Evolutionary conservation across 2,113 vertebrate genomes (phyloP).

Genomic region (Corythaixoides concolor): DNA sequence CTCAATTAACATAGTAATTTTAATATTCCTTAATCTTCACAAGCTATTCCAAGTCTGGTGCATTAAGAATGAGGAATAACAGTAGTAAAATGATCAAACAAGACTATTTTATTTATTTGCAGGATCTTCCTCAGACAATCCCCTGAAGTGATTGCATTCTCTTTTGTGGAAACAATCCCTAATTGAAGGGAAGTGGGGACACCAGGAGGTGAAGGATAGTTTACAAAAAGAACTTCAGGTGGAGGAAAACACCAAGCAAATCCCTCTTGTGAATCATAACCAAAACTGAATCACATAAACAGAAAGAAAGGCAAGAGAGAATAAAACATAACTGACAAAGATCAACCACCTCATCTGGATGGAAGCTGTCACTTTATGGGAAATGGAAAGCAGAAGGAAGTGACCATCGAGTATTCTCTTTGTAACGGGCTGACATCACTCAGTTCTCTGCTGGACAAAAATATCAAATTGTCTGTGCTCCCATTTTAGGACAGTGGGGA

Average conservation of each 20-base stretch:
- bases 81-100: not conserved
- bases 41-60: not conserved
- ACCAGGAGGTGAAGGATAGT: not conserved
- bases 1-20: not conserved
- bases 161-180: not conserved
- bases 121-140: not conserved
- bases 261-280: not conserved
- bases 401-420: conserved; percentile 6
- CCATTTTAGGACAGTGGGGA: not conserved
- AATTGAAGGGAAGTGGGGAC: not conserved
- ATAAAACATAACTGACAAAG: not conserved
- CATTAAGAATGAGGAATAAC: not conserved
- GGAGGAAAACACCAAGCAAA: not conserved
- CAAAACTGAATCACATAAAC: not conserved
- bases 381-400: conserved; percentile 52
- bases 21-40: not conserved
- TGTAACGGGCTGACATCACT: conserved; percentile 17
- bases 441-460: not conserved
- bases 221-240: not conserved
- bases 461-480: not conserved
- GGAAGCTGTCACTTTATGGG: not conserved
- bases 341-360: not conserved
- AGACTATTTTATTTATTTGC: not conserved
- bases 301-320: not conserved
- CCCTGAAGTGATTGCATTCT: not conserved